Conservation (phyloP, 2,888 invertebrate genomes). For the Charanyca ferruginea region DNA sequence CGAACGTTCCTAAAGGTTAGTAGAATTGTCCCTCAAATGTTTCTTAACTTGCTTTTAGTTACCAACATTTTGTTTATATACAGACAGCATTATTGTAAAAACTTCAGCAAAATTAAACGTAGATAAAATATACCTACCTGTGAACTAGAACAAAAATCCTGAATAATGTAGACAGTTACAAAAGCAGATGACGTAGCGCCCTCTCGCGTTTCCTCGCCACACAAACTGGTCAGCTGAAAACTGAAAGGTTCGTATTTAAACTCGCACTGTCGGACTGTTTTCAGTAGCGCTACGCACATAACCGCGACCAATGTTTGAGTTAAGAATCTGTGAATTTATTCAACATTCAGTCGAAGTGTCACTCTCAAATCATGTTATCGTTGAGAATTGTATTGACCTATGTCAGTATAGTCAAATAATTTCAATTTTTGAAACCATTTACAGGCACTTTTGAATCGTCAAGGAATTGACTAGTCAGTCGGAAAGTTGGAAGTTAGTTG, state of each 20-base stretch:
- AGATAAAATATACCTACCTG: too few relatives aligned
- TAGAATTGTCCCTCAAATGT: background rate
- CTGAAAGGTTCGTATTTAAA: conserved; percentile 73
- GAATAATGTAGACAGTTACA: background rate
- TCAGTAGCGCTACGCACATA: conserved; percentile 55
- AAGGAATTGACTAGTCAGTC: too few relatives aligned
- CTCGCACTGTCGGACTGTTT: conserved; percentile 51
- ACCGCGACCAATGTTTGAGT: conserved; percentile 6
- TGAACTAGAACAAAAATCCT: too few relatives aligned
- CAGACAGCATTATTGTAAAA: background rate
- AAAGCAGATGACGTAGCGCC: conserved; percentile 67
- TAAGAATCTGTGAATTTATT: conserved; percentile 6
- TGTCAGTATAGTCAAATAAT: too few relatives aligned
- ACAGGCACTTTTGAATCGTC: too few relatives aligned
- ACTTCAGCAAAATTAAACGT: background rate
- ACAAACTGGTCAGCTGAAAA: conserved; percentile 75
- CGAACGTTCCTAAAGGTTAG: too few relatives aligned
- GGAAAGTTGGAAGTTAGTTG: too few relatives aligned
- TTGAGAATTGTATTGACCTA: background rate
- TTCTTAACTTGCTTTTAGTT: background rate
- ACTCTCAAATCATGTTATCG: background rate
- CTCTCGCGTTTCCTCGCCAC: conserved; percentile 69
- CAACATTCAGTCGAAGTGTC: background rate
- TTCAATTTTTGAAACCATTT: too few relatives aligned
- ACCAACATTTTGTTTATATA: background rate